phyloP scores from a whole-genome alignment of 2,888 invertebrate genomes.

The Trisateles emortualis region DNA sequence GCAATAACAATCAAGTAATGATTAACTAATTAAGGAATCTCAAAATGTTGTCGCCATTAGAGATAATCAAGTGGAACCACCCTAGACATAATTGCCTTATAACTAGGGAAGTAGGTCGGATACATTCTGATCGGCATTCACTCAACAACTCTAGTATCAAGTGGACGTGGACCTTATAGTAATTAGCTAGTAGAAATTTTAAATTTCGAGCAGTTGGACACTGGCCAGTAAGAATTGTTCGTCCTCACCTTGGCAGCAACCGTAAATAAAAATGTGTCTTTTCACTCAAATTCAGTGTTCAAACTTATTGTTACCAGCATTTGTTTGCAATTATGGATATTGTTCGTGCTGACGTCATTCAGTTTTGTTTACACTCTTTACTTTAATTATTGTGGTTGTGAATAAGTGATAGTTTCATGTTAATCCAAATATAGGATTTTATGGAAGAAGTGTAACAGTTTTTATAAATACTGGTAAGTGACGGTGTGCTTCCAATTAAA shows the following conservation, averaged over 20 bases:
- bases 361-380: not conserved
- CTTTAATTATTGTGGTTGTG: conserved; percentile 2
- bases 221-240: conserved; percentile 67
- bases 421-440: not conserved
- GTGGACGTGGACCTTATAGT: conserved; percentile 29
- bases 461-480: not conserved
- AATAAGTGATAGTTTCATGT: conserved; percentile 2
- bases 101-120: conserved; percentile 48
- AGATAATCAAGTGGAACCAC: conserved; percentile 22
- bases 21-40: not conserved
- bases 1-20: not conserved
- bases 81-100: conserved; percentile 27
- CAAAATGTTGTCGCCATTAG: conserved; percentile 13
- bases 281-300: conserved; percentile 39
- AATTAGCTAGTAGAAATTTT: conserved; percentile 43
- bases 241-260: conserved; percentile 70
- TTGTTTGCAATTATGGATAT: not conserved
- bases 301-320: conserved; percentile 21
- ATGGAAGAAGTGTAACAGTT: conserved; percentile 5
- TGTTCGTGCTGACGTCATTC: not conserved
- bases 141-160: conserved; percentile 22
- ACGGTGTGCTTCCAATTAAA: conserved; percentile 2
- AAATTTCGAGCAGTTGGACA: conserved; percentile 49
- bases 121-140: conserved; percentile 30
- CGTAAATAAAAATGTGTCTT: conserved; percentile 66